Evolutionary conservation across 1,140 invertebrate species (phyloP), one percentile per base, ranked within the genome.

Genomic region (Brachionus asplanchnoidis): DNA sequence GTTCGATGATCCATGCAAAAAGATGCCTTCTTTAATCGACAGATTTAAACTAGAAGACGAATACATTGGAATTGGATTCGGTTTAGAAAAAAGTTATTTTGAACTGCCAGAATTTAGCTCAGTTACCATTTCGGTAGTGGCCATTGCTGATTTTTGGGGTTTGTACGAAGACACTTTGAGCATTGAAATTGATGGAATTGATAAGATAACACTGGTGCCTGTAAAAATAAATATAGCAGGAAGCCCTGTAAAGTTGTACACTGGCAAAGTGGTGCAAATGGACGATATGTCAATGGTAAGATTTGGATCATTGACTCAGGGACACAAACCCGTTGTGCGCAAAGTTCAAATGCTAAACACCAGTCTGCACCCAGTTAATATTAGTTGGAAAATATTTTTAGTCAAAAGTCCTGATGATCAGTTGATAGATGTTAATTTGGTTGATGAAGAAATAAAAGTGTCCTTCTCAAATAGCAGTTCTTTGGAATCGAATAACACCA

Each of bases 301-400:
- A 44, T 77, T 82, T 46, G 79, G 79, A 4, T 17, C 50, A 44
- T 26, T 17, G 5, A 82, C 32, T 42, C 79, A 82, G 20, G 79
- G 65, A 42, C 32, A 65, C 17, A 44, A 46, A 17, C 9, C 50
- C 5, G 12, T 40, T 26, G 20, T 44, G 12, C 17, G 79, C n/a
- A 82, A 82, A 68, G 12, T 82, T 44, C 53, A 60, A 46, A 68
- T 82, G 12, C 32, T 65, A n/a, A 82, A 82, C 60, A 65, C 50
- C 14, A 82, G 79, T 36, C 7, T 60, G 7, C 20, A 65, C 36
- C 53, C 50, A 46, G 11, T 82, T 26, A 53, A 82, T 9, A 60
- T 82, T 28, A 65, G 60, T 14, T 82, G 79, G 79, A 82, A 82
- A 60, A 12, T 82, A 5, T 82, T 44, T 36, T n/a, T 82, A 36